Base-by-base conservation (phyloP, 1,140 invertebrate species). In the Drosophila biarmipes region DNA sequence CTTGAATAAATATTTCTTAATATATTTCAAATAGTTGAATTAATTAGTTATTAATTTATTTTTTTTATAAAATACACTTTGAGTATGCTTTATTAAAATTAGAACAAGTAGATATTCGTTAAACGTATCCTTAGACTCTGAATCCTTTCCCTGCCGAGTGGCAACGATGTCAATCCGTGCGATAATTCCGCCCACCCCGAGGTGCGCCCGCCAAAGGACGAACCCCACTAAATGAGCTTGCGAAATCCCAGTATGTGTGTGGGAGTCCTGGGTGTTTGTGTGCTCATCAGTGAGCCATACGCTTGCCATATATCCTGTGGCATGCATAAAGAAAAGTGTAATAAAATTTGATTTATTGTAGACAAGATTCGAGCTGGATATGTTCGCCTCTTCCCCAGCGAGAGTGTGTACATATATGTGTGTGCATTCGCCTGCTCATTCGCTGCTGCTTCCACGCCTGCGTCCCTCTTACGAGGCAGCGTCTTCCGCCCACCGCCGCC, bases 291-390 rank as follows among this genome's bases (percentile, higher is more conserved):
- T 73, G 84, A 69, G 66, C 84, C 84, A 87, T 87, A 87, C 84
- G 84, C 84, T 85, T 89, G 79, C 84, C 84, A 89, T 87, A 87
- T 87, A 87, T 82, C 78, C 77, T 80, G 85, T 85, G 73, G 89
- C 89, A 91, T 87, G 89, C 90, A 91, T 91, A 91, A 91, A 91
- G 90, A 91, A 91, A 91, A 91, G 84, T 91, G 90, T 91, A 91
- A 91, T 91, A 91, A 91, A 91, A 91, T 91, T 91, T 91, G 90
- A 91, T 91, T 91, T 91, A 91, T 91, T 91, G 90, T 85, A 84
- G 90, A 91, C 90, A 91, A 91, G 90, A 91, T 91, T 91, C 90
- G 81, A 91, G 90, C 63, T 86, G 90, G 89, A 90, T 90, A 84
- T 91, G 84, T 81, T 78, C 54, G 58, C 48, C 72, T 43, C 48